Conservation (phyloP, 2,888 invertebrate species). For the Sinhomidia bicolor region DNA sequence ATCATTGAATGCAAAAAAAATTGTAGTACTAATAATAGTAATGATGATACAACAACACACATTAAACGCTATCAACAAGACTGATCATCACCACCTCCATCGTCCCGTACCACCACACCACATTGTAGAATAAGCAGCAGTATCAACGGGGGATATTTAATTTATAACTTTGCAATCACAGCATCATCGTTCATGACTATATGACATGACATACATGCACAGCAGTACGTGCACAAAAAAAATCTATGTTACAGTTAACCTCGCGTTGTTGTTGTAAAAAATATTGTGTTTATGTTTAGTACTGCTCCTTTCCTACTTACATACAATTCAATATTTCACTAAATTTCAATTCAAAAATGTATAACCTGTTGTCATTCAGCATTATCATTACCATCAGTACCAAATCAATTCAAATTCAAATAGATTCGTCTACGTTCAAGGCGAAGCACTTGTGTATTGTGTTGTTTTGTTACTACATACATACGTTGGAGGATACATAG, state of each 20-base stretch:
- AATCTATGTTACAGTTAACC: slow-evolving; percentile 60
- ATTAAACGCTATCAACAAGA: slow-evolving; percentile 29
- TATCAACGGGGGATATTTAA: slow-evolving; percentile 50
- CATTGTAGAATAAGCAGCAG: slow-evolving; percentile 4
- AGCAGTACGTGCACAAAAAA: not conserved
- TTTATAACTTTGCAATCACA: slow-evolving; percentile 38
- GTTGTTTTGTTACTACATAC: not conserved
- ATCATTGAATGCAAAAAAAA: slow-evolving; percentile 15
- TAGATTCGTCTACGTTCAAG: slow-evolving; percentile 15
- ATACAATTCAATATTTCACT: slow-evolving; percentile 21
- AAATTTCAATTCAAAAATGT: not conserved
- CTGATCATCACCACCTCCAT: slow-evolving; percentile 20
- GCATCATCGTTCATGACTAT: slow-evolving; percentile 13
- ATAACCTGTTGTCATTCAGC: slow-evolving; percentile 32
- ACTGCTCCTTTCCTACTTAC: not conserved
- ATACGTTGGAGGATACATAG: too few relatives aligned
- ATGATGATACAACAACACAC: not conserved
- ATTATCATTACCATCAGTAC: slow-evolving; percentile 17
- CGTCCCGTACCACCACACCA: not conserved
- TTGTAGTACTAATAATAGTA: slow-evolving; percentile 17
- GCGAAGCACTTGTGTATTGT: slow-evolving; percentile 17
- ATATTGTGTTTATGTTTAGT: slow-evolving; percentile 7
- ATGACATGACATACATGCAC: slow-evolving; percentile 39
- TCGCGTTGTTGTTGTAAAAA: slow-evolving; percentile 33
- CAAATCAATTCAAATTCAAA: slow-evolving; percentile 33